Conservation (phyloP, 2,888 invertebrate species). For the Formica aserva region DNA sequence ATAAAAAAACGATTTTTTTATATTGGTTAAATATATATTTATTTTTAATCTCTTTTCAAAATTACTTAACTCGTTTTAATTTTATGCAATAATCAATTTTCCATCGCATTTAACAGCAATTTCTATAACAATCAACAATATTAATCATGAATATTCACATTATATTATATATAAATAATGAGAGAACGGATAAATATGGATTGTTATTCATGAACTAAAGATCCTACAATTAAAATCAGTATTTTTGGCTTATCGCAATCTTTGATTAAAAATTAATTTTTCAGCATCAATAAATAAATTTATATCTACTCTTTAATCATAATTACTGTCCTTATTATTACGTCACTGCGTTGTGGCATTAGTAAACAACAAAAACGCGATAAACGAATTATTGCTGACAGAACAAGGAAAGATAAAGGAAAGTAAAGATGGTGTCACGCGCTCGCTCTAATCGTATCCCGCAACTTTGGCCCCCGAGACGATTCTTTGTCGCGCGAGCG, state of each 20-base stretch:
- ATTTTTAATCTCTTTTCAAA: neutral
- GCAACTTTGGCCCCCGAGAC: conserved; percentile 60
- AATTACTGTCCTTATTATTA: neutral
- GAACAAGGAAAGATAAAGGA: conserved; percentile 16
- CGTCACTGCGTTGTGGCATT: neutral
- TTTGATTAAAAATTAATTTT: conserved; percentile 9
- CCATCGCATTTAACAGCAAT: conserved; percentile 30
- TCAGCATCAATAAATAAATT: neutral
- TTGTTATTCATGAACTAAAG: conserved; percentile 8
- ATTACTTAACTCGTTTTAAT: neutral
- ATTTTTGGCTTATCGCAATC: neutral
- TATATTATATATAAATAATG: conserved; percentile 12
- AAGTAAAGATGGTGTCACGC: conserved; percentile 32
- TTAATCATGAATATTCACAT: conserved; percentile 24
- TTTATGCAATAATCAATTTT: conserved; percentile 18
- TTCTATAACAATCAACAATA: conserved; percentile 31
- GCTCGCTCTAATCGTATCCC: conserved; percentile 68
- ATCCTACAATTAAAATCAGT: neutral
- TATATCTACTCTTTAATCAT: neutral
- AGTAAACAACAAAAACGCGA: neutral
- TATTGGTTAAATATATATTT: conserved; percentile 3
- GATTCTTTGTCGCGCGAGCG: conserved; percentile 40
- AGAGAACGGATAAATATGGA: neutral
- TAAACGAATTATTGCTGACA: neutral
- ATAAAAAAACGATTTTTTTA: neutral